A percentile compares a stretch with the other conserved stretches of the same genome.
These are phyloP conservation scores for Excalfactoria chinensis DNA, from an alignment of 2,113 vertebrate genomes.

Conservation along the genomic window DNA sequence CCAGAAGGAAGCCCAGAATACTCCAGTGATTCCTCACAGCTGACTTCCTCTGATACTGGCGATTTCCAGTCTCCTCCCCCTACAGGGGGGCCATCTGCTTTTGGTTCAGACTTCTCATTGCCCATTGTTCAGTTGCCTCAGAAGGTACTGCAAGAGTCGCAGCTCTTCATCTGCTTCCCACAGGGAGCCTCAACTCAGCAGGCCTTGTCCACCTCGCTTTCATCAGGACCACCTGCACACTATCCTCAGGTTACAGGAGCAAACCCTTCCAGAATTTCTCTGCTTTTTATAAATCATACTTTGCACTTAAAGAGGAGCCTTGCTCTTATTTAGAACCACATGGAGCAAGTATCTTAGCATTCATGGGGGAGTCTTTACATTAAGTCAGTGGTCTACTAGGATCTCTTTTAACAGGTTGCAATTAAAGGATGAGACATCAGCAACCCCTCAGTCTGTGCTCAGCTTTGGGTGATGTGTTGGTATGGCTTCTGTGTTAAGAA, in stretches of 20 bases:
- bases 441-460: background rate
- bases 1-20: constrained; percentile 91
- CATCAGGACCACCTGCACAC: constrained; percentile 80
- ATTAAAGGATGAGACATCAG: background rate
- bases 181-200: constrained; percentile 82
- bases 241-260: constrained; percentile 84
- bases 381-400: background rate
- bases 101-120: constrained; percentile 79
- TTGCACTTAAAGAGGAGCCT: constrained; percentile 11
- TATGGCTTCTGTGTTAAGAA: background rate
- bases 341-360: background rate
- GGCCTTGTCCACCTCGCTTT: constrained; percentile 79
- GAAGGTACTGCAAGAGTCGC: constrained; percentile 82
- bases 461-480: background rate
- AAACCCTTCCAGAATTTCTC: constrained; percentile 67
- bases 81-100: constrained; percentile 75
- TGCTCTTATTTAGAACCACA: background rate
- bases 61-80: constrained; percentile 91
- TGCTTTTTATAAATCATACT: constrained; percentile 56
- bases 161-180: constrained; percentile 84
- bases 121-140: constrained; percentile 81
- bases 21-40: constrained; percentile 92
- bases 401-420: background rate
- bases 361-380: background rate
- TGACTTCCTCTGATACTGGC: constrained; percentile 90